Conservation (phyloP, 2,888 invertebrate genomes). For the Anodontia alba region DNA sequence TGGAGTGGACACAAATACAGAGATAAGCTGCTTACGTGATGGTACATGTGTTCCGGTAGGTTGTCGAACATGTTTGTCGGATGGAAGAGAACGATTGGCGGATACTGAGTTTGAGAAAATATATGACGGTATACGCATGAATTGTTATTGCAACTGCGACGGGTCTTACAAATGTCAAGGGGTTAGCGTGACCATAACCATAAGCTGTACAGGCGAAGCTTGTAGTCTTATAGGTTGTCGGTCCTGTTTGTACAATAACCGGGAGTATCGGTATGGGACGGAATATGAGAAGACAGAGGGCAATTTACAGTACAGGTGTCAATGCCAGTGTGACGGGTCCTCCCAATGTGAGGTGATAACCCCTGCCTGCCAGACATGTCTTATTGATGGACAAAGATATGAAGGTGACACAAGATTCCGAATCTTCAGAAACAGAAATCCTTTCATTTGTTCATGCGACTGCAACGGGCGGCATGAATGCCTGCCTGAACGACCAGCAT, state of each 20-base stretch:
- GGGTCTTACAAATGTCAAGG: constrained; percentile 77
- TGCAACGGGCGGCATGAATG: constrained; percentile 44
- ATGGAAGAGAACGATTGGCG: constrained; percentile 62
- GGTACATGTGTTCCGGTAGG: constrained; percentile 51
- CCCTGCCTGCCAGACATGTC: constrained; percentile 51
- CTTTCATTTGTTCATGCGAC: constrained; percentile 51
- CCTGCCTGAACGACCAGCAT: constrained; percentile 26
- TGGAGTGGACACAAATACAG: constrained; percentile 41
- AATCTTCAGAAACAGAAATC: constrained; percentile 33
- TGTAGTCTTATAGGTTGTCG: constrained; percentile 57
- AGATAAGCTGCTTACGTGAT: constrained; percentile 36
- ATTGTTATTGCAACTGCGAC: constrained; percentile 70
- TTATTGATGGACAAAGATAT: constrained; percentile 51
- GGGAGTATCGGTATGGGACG: constrained; percentile 31
- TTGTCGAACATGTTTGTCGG: constrained; percentile 67
- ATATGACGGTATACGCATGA: constrained; percentile 50
- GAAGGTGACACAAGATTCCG: constrained; percentile 52
- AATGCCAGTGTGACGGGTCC: constrained; percentile 75
- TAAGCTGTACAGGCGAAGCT: constrained; percentile 39
- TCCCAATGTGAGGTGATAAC: constrained; percentile 19
- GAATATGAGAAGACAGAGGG: constrained; percentile 38
- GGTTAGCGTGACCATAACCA: constrained; percentile 43
- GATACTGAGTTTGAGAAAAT: constrained; percentile 67
- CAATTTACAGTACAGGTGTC: constrained; percentile 46
- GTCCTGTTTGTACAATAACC: constrained; percentile 55